Base-by-base conservation (phyloP, 2,113 vertebrate genomes). In the cat (Felis catus) region DNA sequence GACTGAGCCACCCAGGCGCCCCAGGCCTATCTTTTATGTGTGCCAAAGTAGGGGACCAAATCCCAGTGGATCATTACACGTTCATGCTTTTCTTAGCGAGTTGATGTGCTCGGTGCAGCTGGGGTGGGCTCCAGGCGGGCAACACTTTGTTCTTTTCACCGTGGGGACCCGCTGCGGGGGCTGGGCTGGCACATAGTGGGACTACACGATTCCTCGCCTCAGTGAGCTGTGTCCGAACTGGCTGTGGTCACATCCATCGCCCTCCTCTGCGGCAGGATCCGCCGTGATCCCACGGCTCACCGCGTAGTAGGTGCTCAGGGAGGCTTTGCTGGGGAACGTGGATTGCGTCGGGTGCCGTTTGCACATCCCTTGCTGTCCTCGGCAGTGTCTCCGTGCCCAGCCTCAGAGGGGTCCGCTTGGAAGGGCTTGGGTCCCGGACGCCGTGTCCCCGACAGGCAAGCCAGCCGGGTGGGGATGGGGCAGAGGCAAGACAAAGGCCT, bases 401-500 rank as follows among this genome's bases (percentile, higher is more conserved):
- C 27, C 55, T 39, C 6, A 1, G 85, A 48, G 80, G n/a, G 70
- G 15, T 36, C 25, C 0, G 4, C 53, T 63, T 5, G 36, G 36
- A 23, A 65, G 68, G 79, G 48, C 8, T 79, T 23, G 78, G 63
- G 36, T 41, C 76, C 65, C 36, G 21, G 86, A 48, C 48, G 29
- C 89, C 1, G 73, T 53, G 3, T 92, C 5, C 84, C 41, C 1
- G 1, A 31, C 6, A 15, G 81, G 92, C 87, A 66, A 39, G 27
- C 63, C 53, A 11, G 76, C 36, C 0, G 0, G 70, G 45, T 31
- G 31, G 87, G 91, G 66, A 55, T 7, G 19, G 70, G 73, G 61
- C 29, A 9, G 11, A 53, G 74, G 45, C 51, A 33, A 33, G 81
- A 97, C 95, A 97, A 95, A 98, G 96, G 90, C 92, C 51, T 78